Evolutionary conservation across 2,797 vertebrate species (phyloP), one percentile per base, ranked within the genome.

Genomic region (Tadarida brasiliensis): DNA sequence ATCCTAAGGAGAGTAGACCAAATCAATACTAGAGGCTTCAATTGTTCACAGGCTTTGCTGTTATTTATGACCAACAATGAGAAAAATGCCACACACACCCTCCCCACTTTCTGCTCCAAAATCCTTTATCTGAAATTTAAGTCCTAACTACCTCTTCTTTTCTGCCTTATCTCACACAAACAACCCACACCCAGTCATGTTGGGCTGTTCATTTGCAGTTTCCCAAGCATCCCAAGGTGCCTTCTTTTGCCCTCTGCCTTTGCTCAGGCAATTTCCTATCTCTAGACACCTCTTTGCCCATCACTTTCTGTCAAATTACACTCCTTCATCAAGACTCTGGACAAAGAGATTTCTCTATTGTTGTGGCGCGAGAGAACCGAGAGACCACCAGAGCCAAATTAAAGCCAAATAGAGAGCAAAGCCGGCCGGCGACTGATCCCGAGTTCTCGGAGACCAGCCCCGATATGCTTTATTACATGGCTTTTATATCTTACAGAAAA

Each of bases 71-170:
- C 17, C 57, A 68, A 20, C 35, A 68, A 20, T 26, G 20, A 92
- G 65, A 87, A 15, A 70, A 77, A 93, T 73, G 56, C 44, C 15
- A 35, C 12, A 54, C 47, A 47, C 26, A 22, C 17, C 33, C 59
- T 90, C 44, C 57, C 73, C 6, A 33, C 28, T 65, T 92, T 26
- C 86, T 92, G 47, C 56, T 77, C 67, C 39, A 51, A 91, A 74
- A 67, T 47, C 24, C 15, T 94, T 73, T 78, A 76, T 65, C 20
- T 35, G 17, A 83, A 87, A 63, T 68, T 39, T 35, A 78, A 35
- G 39, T 76, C 73, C 68, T n/a, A 44, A 30, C 57, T 28, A 87
- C 56, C 24, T 70, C 35, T 88, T 28, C 26, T 76, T 57, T 95
- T 12, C 19, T 56, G 47, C 30, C 14, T 83, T 78, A 51, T 56